Evolutionary conservation across 2,888 invertebrate species (phyloP).

Genomic region (Oxystoma pomonae): DNA sequence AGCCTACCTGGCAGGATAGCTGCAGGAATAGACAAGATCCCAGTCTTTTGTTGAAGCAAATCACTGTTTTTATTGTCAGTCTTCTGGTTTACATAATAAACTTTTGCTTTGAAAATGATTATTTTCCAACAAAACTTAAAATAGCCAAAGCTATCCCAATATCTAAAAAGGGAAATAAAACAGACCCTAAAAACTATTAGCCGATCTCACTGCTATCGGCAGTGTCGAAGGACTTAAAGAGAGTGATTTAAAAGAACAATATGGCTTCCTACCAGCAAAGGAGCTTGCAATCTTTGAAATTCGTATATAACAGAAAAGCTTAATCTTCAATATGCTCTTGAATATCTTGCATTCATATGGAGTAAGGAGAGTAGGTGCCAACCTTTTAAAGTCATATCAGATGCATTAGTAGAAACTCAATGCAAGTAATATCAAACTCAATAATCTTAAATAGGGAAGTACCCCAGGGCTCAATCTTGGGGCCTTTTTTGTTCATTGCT

Average conservation of each 20-base stretch:
- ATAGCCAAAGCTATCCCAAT: background rate
- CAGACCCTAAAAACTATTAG: background rate
- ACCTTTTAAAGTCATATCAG: background rate
- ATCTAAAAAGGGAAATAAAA: background rate
- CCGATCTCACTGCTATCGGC: too few species aligned
- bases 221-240: background rate
- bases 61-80: background rate
- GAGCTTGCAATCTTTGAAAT: background rate
- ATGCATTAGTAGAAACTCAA: too few species aligned
- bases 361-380: conserved; percentile 3
- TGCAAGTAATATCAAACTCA: background rate
- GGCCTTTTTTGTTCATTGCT: too few species aligned
- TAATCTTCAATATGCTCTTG: conserved; percentile 5
- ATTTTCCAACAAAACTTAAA: background rate
- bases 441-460: background rate
- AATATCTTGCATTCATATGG: conserved; percentile 8
- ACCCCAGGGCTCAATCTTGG: background rate
- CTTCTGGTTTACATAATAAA: background rate
- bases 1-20: background rate
- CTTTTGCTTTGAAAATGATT: background rate
- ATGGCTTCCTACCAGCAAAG: too few species aligned
- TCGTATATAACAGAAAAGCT: background rate
- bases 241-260: background rate
- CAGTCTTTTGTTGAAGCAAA: background rate
- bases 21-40: background rate